phyloP scores from a whole-genome alignment of 2,888 invertebrate species.

The Calameuta idolon region DNA sequence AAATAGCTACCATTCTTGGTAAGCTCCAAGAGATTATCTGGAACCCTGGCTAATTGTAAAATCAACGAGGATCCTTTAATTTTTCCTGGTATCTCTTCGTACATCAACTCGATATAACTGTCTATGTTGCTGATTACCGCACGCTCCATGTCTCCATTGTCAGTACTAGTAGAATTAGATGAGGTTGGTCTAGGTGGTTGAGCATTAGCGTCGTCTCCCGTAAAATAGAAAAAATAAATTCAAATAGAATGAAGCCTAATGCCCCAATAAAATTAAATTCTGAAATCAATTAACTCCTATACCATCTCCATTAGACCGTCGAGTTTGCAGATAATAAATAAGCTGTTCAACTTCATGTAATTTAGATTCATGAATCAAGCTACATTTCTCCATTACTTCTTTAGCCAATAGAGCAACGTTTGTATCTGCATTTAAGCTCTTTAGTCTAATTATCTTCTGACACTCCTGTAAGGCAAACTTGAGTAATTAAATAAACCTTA shows the following conservation, averaged over 20 bases:
- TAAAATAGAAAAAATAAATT: neutral
- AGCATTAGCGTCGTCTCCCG: constrained; percentile 43
- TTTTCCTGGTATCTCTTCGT: constrained; percentile 95
- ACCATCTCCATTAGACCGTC: constrained; percentile 68
- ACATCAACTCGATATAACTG: constrained; percentile 94
- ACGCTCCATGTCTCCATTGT: constrained; percentile 68
- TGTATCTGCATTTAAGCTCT: constrained; percentile 82
- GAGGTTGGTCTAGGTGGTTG: constrained; percentile 58
- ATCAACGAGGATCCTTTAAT: constrained; percentile 92
- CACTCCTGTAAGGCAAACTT: constrained; percentile 71
- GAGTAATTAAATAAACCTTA: constrained; percentile 11
- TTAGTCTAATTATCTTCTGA: constrained; percentile 85
- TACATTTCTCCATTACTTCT: constrained; percentile 88
- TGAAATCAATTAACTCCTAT: constrained; percentile 13
- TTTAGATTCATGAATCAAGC: constrained; percentile 85
- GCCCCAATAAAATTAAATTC: constrained; percentile 19
- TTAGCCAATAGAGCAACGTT: constrained; percentile 83
- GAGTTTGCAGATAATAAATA: constrained; percentile 86
- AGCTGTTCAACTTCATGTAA: constrained; percentile 88
- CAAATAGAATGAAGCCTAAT: neutral
- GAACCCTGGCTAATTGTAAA: constrained; percentile 90
- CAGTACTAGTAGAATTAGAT: constrained; percentile 51
- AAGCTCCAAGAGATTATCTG: constrained; percentile 93
- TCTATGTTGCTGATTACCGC: constrained; percentile 87
- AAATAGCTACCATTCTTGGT: constrained; percentile 85